Base-by-base conservation (phyloP, 2,113 vertebrate genomes). In the Sander lucioperca region DNA sequence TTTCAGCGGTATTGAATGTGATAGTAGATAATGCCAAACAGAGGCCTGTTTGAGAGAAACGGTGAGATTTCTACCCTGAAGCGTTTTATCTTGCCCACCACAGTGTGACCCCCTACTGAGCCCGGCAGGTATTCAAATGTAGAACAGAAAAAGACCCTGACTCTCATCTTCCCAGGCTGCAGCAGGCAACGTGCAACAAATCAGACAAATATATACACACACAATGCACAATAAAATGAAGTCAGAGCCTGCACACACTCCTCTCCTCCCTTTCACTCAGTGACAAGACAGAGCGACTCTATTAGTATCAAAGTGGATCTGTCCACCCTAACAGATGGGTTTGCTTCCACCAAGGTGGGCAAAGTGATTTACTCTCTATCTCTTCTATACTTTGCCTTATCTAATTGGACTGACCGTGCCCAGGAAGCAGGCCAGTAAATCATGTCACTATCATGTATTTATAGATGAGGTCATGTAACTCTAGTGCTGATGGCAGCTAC, bases 271-370 rank as follows among this genome's bases (percentile, higher is more conserved):
- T 23, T 51, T 62, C 43, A 64, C 63, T 77, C 86, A 88, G 81
- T 61, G 74, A 85, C 77, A 86, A 87, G 83, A 89, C 89, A 43
- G 67, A 88, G 85, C 82, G 73, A 80, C 80, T 87, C 86, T 73
- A 88, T 90, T 88, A 88, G 73, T 59, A 74, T 86, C 80, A 77
- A 84, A 91, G 82, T 33, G 65, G 56, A 72, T 88, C 63, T 83
- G 86, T 90, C 75, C 80, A 82, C 68, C 27, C 23, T 79, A 68
- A 89, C 85, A 80, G 48, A 89, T 85, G 86, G 76, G 15, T 48
- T 36, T 25, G 19, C 72, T 74, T 80, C 80, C 73, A 83, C 77
- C 56, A 74, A 79, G 77, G 85, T 79, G 77, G 76, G 54, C 13
- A 7, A 58, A 39, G 58, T 82, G 76, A 89, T 86, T 79, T 76